Evolutionary conservation across 2,888 invertebrate species (phyloP).

Genomic region (Eucriotettix oculatus): DNA sequence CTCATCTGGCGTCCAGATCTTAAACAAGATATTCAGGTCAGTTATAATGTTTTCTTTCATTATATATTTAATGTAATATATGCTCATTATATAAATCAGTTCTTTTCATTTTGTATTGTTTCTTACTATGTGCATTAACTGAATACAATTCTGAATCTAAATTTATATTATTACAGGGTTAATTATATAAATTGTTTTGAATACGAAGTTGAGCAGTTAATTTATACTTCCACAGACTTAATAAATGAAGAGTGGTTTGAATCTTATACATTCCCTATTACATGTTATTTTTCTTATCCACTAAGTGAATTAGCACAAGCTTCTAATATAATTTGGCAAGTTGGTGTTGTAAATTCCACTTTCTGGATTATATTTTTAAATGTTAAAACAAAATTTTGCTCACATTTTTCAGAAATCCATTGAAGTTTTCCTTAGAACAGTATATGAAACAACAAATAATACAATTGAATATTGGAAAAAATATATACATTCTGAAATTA

Average conservation of each 20-base stretch:
- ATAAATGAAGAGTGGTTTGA: neutral
- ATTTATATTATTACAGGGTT: neutral
- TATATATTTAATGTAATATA: too few species aligned
- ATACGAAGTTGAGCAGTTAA: too few species aligned
- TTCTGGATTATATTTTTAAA: too few species aligned
- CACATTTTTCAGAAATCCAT: neutral
- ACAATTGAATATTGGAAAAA: constrained; percentile 43
- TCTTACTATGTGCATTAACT: too few species aligned
- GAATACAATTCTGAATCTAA: too few species aligned
- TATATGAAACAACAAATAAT: constrained; percentile 3
- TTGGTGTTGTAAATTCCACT: neutral
- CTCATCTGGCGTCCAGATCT: constrained; percentile 65
- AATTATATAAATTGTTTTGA: neutral
- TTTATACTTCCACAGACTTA: neutral
- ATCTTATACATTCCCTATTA: too few species aligned
- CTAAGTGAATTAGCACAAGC: too few species aligned
- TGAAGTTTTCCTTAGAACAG: neutral
- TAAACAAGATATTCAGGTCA: constrained; percentile 25
- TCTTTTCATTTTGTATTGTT: too few species aligned
- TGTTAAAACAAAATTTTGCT: neutral
- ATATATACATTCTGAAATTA: constrained; percentile 50
- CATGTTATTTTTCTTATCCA: too few species aligned
- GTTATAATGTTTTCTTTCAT: neutral
- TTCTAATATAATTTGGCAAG: neutral
- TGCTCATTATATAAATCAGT: too few species aligned